Evolutionary conservation across 2,888 invertebrate species (phyloP).

Genomic region (Molorchus minor): DNA sequence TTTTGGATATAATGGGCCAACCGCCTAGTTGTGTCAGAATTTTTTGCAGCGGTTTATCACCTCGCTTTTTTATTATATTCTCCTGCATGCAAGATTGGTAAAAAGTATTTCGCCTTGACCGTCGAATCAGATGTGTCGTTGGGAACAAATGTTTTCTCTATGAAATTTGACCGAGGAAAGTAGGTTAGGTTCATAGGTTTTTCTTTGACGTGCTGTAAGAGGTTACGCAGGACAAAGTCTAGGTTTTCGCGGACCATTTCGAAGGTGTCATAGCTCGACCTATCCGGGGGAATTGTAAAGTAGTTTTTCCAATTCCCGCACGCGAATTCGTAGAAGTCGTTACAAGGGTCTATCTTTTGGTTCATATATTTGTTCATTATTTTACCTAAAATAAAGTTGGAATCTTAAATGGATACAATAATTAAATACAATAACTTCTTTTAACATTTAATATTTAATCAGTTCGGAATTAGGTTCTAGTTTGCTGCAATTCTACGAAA

Average conservation of each 20-base stretch:
- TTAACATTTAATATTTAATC: no score
- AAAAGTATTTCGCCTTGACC: conserved; percentile 81
- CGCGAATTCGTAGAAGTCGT: conserved; percentile 85
- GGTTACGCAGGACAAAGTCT: conserved; percentile 73
- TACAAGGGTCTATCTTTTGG: conserved; percentile 75
- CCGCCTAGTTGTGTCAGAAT: conserved; percentile 80
- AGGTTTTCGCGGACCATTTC: conserved; percentile 87
- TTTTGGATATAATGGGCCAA: conserved; percentile 81
- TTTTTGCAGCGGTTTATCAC: conserved; percentile 75
- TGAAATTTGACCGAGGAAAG: conserved; percentile 33
- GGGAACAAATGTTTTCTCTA: conserved; percentile 36
- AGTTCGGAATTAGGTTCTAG: no score
- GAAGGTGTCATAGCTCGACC: conserved; percentile 89
- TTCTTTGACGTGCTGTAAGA: conserved; percentile 64
- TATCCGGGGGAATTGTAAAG: conserved; percentile 89
- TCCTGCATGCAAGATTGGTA: conserved; percentile 90
- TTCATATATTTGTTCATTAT: conserved; percentile 84
- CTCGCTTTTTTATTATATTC: conserved; percentile 68
- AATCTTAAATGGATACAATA: no score
- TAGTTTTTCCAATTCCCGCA: conserved; percentile 87
- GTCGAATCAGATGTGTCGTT: conserved; percentile 68
- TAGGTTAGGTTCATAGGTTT: conserved; percentile 15
- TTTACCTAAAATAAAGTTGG: conserved; percentile 30
- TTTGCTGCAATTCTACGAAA: no score
- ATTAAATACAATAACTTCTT: no score